Evolutionary conservation across 2,113 vertebrate species (phyloP), one percentile per base, ranked within the genome.

Genomic region (Alexandromys fortis): DNA sequence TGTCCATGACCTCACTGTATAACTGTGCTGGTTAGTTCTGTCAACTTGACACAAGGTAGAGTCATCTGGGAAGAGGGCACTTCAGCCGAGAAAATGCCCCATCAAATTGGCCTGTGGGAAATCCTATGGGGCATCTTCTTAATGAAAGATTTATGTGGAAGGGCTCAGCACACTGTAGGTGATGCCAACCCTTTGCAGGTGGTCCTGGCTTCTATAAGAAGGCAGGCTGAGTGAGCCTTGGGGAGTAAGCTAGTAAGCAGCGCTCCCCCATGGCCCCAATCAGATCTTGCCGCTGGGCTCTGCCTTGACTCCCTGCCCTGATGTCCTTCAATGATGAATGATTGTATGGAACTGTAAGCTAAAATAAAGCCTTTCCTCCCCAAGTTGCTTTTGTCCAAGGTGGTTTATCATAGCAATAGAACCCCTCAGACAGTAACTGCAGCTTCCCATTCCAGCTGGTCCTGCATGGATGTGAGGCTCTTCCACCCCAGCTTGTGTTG

Each of bases 361-460:
- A 14, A 67, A 67, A 67, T 67, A 67, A 67, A 67, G 28, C 65
- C 28, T 30, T 67, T 67, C 65, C 28, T 73, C 19, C 70, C 70
- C 35, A 73, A 38, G 35, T 22, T 73, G 70, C n/a, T 73, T 73
- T 73, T 73, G 35, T 38, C 9, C 35, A 38, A 22, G 16, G n/a
- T 72, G 70, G 70, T 72, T 72, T 72, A 70, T 73, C 70, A 22
- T n/a, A 22, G 35, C 19, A 38, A 38, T 22, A 21, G 70, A 73
- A 38, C 38, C n/a, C n/a, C 49, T 49, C 11, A 49, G 49, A 49
- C 35, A 38, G 70, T 22, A 73, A 73, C 70, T 73, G 19, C 21
- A 42, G 38, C 52, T 45, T 35, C 45, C 21, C 3, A 0, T 5
- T 19, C 7, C 5, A 9, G 28, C 3, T 24, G 28, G 26, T 3